Base-by-base conservation (phyloP, 2,888 invertebrate species). In the Euclidia mi region DNA sequence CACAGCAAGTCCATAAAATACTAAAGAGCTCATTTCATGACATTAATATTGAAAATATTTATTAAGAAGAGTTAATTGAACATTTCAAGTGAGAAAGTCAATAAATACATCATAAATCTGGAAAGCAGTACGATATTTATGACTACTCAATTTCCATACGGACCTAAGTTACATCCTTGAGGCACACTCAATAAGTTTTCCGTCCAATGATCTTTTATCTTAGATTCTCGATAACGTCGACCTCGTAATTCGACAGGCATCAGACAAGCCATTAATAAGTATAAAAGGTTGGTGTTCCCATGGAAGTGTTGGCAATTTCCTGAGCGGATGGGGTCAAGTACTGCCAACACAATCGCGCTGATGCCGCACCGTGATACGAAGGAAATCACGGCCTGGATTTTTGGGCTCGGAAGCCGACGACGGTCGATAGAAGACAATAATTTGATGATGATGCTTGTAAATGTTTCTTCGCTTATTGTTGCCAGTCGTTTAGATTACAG, bases 221-320 rank as follows among this genome's bases (percentile, higher is more conserved):
- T 6, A 25, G 20, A 25, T 25, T 25, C 7, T 14, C 14, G 14
- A 14, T 7, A n/a, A 25, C 20, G 20, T 25, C n/a, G 40, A 7
- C 47, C 18, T 14, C 15, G n/a, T 47, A 57, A 56, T 35, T 57
- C 29, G 32, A 48, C 50, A 61, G 15, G 48, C 44, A 42, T 44
- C 44, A 50, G 1, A 11, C 10, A 35, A 45, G 59, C 52, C 45
- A 69, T 69, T 65, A 68, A 59, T 69, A 71, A 67, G 65, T 71
- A 77, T 77, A 64, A 73, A 71, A 73, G 74, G 69, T 79, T 64
- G 63, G 58, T 57, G 61, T 72, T 71, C 60, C 64, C 61, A 62
- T 77, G 81, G 83, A 84, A 84, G 82, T 79, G 77, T 79, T 70
- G 56, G 80, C 78, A 85, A 89, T 86, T 84, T 89, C 89, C 74